Base-by-base conservation (phyloP, 2,113 vertebrate genomes). In the Sorex fumeus region DNA sequence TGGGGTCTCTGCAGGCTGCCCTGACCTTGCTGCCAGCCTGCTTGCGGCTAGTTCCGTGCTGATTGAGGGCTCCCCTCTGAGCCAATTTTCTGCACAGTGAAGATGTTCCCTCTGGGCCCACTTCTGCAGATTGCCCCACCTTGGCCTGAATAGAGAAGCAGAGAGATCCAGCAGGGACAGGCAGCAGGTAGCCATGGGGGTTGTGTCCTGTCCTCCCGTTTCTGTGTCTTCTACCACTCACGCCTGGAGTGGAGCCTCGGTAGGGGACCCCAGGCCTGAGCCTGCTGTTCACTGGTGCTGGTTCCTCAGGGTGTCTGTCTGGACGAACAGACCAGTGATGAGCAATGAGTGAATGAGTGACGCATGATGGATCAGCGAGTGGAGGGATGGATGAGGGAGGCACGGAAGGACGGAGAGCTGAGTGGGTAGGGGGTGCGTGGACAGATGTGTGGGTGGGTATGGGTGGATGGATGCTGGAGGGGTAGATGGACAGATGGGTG, bases 81-180 rank as follows among this genome's bases (percentile, higher is more conserved):
- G 90, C 90, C 95, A 90, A 30, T 92, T 86, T 90, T 95, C 95
- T 47, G 79, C 92, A 83, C 85, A 90, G 95, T 28, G 85, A 83
- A 87, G 82, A 69, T 72, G 92, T 76, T 91, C 93, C 79, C 82
- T 93, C 87, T 19, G 50, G 67, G 71, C 92, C 90, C 76, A 60
- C 90, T 93, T 69, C 19, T 88, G 93, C 96, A 95, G 96, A 94
- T 94, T 93, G 80, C 95, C 95, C 94, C 81, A 93, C 93, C 94
- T 83, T 86, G 92, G 94, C 95, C 96, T 83, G 94, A 89, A 91
- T 64, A 47, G 94, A 91, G 92, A 93, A 85, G 70, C 85, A 64
- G 90, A 85, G 93, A 84, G 87, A n/a, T n/a, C 57, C 57, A 91
- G 62, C 64, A 66, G 25, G 64, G 64, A 28, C 93, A 64, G 88